Percentiles rank a stretch among this genome's conserved stretches.
These are phyloP conservation scores for Alentia gelatinosa DNA, from an alignment of 2,888 invertebrate species.

Conservation along the genomic window DNA sequence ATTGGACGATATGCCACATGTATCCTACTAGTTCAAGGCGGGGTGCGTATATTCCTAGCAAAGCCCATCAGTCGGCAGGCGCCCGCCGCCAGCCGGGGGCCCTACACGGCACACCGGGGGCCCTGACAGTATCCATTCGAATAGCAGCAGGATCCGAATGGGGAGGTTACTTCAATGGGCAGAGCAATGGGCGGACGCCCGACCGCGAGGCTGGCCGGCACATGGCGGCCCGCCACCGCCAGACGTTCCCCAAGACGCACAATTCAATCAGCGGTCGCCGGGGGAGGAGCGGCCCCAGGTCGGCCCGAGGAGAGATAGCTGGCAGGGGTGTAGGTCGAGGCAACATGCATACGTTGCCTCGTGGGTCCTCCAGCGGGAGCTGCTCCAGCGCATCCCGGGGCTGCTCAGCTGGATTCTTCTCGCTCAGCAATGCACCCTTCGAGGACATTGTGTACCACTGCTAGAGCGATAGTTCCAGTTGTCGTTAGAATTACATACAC, in stretches of 20 bases:
- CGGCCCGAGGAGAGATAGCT: neutral
- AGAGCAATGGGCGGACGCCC: neutral
- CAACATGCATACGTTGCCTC: too few species aligned
- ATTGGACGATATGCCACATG: neutral
- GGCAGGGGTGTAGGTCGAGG: neutral
- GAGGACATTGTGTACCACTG: too few species aligned
- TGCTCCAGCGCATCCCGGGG: too few species aligned
- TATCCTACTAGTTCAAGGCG: neutral
- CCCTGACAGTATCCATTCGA: constrained; percentile 1
- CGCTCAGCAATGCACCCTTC: neutral
- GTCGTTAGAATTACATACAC: too few species aligned
- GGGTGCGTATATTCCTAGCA: neutral
- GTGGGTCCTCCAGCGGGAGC: too few species aligned
- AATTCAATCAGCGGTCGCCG: neutral
- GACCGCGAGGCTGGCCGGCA: neutral
- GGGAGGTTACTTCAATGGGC: neutral
- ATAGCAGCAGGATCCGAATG: neutral
- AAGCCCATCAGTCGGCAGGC: neutral
- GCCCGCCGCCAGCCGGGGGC: neutral
- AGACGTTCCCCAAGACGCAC: neutral
- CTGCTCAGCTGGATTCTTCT: too few species aligned
- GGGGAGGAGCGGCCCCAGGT: neutral
- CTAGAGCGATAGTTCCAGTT: too few species aligned
- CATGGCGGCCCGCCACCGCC: neutral
- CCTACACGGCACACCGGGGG: neutral